Base-by-base conservation (phyloP, 2,888 invertebrate genomes). In the Scaptomyza tumidula region DNA sequence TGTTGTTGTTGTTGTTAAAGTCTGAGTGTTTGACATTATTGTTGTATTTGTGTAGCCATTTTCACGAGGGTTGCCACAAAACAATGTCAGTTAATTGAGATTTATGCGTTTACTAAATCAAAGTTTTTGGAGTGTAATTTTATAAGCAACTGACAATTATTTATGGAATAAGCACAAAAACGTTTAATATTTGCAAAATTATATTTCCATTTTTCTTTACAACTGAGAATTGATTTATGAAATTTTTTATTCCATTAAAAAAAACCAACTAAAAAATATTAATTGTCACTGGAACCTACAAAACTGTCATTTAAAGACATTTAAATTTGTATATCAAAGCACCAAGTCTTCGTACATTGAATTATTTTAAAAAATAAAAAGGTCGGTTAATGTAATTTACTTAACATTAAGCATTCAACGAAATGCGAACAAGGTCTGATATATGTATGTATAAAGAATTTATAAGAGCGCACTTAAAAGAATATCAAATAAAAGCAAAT, bases 51-150 rank as follows among this genome's bases (percentile, higher is more conserved):
- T 39, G 24, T 45, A 37, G 43, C 56, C 52, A 65, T 57, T 65
- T 41, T 35, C 24, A 35, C 72, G 49, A 63, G 56, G 54, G 45
- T 19, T 37, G 59, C 45, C 24, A 33, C 61, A 53, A 55, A 46
- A 49, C 24, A 58, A 56, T 71, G 58, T 9, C 76, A 66, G 71
- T 56, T 59, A 66, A 71, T 62, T 53, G 53, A 61, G 61, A 75
- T 71, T 56, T 56, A 62, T 62, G 46, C 54, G 61, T 24, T 65
- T 48, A 50, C 41, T 44, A 41, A 13, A 56, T 43, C 48, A 43
- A 50, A 53, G 52, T 59, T 59, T 58, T 48, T 41, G n/a, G 1
- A 2, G 9, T 9, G 16, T 6, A n/a, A 24, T 14, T 33, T 24
- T 2, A 24, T 35, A 5, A 1, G n/a, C 27, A 49, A 39, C 27